Percentiles rank a stretch among this genome's conserved stretches.
These are phyloP conservation scores for Ridgeia piscesae DNA, from an alignment of 1,140 invertebrate genomes.

Conservation along the genomic window DNA sequence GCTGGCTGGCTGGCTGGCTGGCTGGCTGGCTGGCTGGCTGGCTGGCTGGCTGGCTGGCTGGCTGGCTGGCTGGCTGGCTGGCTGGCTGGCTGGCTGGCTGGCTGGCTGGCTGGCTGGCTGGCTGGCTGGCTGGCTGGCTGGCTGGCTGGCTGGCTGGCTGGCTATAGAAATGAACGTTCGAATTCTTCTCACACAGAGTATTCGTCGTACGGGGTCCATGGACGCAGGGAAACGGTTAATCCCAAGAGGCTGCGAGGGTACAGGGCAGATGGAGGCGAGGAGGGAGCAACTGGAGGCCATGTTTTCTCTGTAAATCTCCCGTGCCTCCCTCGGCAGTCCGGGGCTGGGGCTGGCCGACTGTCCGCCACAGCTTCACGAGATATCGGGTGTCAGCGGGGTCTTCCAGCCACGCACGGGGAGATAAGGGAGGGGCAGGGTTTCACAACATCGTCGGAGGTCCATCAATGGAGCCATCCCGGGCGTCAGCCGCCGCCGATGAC, in stretches of 20 bases:
- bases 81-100: neutral
- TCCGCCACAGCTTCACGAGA: neutral
- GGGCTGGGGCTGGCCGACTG: neutral
- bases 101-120: neutral
- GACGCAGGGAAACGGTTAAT: neutral
- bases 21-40: neutral
- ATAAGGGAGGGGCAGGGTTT: neutral
- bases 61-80: neutral
- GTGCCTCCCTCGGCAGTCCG: neutral
- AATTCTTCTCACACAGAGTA: neutral
- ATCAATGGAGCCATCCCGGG: neutral
- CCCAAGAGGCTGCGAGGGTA: neutral
- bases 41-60: neutral
- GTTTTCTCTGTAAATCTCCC: neutral
- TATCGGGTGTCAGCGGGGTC: neutral
- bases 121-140: neutral
- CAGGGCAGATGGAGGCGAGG: neutral
- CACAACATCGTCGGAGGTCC: neutral
- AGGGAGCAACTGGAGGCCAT: neutral
- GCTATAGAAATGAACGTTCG: neutral
- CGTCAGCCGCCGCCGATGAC: neutral
- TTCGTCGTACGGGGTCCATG: neutral
- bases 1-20: too few relatives aligned
- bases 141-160: neutral
- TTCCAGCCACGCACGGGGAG: neutral